A percentile compares a stretch with the other conserved stretches of the same genome.
phyloP scores from a whole-genome alignment of 2,797 vertebrate species.

The Decapterus maruadsi region DNA sequence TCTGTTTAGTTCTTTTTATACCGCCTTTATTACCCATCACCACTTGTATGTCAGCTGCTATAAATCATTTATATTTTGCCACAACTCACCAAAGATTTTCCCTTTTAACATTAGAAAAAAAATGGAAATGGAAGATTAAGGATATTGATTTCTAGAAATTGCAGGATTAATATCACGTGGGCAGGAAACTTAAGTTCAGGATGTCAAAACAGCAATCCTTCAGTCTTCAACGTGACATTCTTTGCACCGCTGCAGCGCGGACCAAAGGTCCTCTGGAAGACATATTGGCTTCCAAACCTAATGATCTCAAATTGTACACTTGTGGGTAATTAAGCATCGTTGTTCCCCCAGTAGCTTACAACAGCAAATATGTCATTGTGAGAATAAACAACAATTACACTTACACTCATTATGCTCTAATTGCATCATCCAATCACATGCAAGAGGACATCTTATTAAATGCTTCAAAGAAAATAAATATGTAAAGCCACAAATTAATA shows the following conservation, averaged over 20 bases:
- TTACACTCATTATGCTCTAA: slow-evolving; percentile 75
- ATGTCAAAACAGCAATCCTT: slow-evolving; percentile 5
- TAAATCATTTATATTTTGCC: slow-evolving; percentile 15
- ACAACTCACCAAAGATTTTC: slow-evolving; percentile 10
- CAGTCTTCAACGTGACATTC: slow-evolving; percentile 35
- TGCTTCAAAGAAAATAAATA: slow-evolving; percentile 30
- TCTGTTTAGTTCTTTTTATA: slow-evolving; percentile 15
- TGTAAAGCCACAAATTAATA: slow-evolving; percentile 22
- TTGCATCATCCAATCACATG: slow-evolving; percentile 77
- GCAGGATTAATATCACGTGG: neutral
- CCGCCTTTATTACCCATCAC: slow-evolving; percentile 21
- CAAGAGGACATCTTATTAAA: slow-evolving; percentile 52
- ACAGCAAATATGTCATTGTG: slow-evolving; percentile 82
- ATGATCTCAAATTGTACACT: slow-evolving; percentile 77
- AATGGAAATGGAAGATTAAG: slow-evolving; percentile 5
- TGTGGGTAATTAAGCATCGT: slow-evolving; percentile 76
- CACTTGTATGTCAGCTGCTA: slow-evolving; percentile 19
- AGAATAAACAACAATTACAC: slow-evolving; percentile 83
- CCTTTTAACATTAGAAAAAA: neutral
- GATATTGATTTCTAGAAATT: slow-evolving; percentile 9
- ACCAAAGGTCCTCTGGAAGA: slow-evolving; percentile 67
- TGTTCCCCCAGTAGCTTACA: slow-evolving; percentile 70
- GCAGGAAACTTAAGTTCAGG: slow-evolving; percentile 9
- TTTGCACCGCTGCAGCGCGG: slow-evolving; percentile 8
- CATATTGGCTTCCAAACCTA: slow-evolving; percentile 68